Base-by-base conservation (phyloP, 1,140 invertebrate species). In the Hydropsyche tenuis region DNA sequence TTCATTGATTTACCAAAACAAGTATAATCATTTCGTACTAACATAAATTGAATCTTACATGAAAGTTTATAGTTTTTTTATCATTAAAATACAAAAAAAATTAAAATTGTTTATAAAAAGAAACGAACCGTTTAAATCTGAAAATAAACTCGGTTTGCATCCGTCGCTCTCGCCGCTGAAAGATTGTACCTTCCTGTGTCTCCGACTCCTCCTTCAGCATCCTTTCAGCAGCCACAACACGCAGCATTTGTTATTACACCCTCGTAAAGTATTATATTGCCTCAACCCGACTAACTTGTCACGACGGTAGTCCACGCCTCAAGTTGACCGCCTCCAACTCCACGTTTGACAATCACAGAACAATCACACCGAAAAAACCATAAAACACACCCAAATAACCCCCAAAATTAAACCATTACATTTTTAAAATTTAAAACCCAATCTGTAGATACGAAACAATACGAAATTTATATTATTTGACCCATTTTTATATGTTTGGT, bases 181-280 rank as follows among this genome's bases (percentile, higher is more conserved):
- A n/a, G 1, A 14, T 14, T 14, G 48, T 56, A 56, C 11, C 27
- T 70, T 70, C 68, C 68, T 71, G 73, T 72, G 72, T 73, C 62
- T 73, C 62, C 56, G 46, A 62, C 48, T 69, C 64, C 72, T 69
- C 66, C 51, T 66, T 69, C 65, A 65, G 42, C 60, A 69, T 64
- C 73, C 66, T 42, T 63, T 69, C 73, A 74, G 56, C 60, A 60
- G 43, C 73, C 66, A 63, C 68, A 53, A 74, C 73, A 73, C 68
- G 73, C 70, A 66, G 76, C 71, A 75, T 77, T 77, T 77, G 76
- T 75, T 77, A 77, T 77, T 77, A 75, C 76, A 77, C 70, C 72
- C 66, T 77, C 76, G 71, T 77, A 77, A 77, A 77, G 71, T 77
- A 77, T 77, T 77, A 77, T 75, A 77, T 77, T 77, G 76, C 76